These are phyloP conservation scores for Drosophila picticornis DNA, from an alignment of 2,888 invertebrate species.

Conservation along the genomic window DNA sequence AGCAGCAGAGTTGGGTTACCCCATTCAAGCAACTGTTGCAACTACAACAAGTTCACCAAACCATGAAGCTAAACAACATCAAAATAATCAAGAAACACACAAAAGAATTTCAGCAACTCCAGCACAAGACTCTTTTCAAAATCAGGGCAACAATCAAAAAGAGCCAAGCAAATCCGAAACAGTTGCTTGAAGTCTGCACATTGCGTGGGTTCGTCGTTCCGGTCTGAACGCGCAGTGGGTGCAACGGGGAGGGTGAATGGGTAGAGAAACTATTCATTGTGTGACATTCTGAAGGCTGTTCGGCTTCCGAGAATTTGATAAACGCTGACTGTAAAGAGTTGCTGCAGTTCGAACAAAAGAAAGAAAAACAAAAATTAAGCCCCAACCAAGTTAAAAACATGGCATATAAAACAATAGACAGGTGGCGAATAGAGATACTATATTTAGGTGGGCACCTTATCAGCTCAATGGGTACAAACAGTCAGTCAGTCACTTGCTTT, in stretches of 20 bases:
- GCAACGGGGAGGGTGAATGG: neutral
- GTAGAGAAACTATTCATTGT: slow-evolving; percentile 29
- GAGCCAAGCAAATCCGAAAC: slow-evolving; percentile 42
- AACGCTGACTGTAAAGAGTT: slow-evolving; percentile 62
- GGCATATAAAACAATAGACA: slow-evolving; percentile 30
- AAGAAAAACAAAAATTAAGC: slow-evolving; percentile 2
- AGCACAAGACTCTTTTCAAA: slow-evolving; percentile 38
- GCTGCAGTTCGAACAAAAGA: slow-evolving; percentile 8
- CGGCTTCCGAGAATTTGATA: slow-evolving; percentile 64
- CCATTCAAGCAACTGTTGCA: slow-evolving; percentile 16
- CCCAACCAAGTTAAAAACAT: slow-evolving; percentile 2
- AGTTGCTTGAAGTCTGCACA: slow-evolving; percentile 39
- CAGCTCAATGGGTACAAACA: slow-evolving; percentile 44
- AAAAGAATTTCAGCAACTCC: slow-evolving; percentile 59
- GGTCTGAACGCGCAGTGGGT: slow-evolving; percentile 24
- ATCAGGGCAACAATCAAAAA: slow-evolving; percentile 49
- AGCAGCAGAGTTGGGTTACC: slow-evolving; percentile 16
- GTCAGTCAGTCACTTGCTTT: slow-evolving; percentile 26
- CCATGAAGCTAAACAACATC: slow-evolving; percentile 42
- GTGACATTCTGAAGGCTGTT: slow-evolving; percentile 79
- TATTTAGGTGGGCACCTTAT: slow-evolving; percentile 31
- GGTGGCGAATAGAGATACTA: neutral
- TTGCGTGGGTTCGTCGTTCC: slow-evolving; percentile 53
- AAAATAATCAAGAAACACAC: slow-evolving; percentile 27
- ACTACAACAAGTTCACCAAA: slow-evolving; percentile 42